Evolutionary conservation across 2,113 vertebrate genomes (phyloP).

Genomic region (Centropus unirufus): DNA sequence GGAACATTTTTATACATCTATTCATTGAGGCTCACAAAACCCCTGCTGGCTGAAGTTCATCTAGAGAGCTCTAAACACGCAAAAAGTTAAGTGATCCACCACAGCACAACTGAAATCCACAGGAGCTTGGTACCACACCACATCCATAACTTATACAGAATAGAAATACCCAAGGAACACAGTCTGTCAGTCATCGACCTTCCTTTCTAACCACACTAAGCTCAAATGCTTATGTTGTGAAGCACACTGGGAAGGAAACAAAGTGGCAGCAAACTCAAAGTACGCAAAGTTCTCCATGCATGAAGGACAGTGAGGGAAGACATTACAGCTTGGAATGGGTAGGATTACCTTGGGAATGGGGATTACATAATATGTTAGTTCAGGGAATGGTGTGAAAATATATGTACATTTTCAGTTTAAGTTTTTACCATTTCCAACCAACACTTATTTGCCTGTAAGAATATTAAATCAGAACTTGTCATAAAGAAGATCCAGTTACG

Average conservation of each 20-base stretch:
- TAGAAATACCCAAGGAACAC: neutral
- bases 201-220: neutral
- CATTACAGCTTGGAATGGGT: neutral
- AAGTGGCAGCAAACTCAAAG: neutral
- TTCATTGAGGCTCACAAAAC: neutral
- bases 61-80: neutral
- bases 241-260: neutral
- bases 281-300: neutral
- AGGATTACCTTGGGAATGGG: neutral
- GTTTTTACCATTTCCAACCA: neutral
- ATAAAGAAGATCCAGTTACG: neutral
- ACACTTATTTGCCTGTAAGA: neutral
- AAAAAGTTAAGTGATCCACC: neutral
- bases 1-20: neutral
- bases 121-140: accelerated
- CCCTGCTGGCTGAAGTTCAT: neutral
- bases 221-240: neutral
- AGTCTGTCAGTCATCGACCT: neutral
- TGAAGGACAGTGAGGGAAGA: neutral
- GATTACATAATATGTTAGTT: neutral
- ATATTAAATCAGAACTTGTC: neutral
- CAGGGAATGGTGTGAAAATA: neutral
- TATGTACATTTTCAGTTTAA: neutral
- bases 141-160: neutral
- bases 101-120: neutral